phyloP scores from a whole-genome alignment of 2,797 vertebrate species.

The Ataeniobius toweri region DNA sequence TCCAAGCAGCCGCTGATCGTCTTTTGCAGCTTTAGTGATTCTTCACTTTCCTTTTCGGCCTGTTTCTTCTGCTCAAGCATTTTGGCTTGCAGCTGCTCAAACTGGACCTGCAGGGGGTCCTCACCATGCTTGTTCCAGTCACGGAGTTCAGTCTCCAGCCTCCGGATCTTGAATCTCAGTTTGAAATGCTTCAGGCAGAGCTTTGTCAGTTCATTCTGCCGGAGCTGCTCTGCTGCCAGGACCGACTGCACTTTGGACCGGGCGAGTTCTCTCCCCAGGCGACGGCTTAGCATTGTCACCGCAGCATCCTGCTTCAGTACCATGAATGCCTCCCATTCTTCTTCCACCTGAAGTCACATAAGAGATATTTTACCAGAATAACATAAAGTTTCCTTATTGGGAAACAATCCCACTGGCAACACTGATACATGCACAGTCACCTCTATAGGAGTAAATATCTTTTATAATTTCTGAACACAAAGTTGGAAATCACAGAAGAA shows the following conservation, averaged over 20 bases:
- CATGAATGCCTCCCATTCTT: conserved; percentile 73
- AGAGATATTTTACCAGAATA: background rate
- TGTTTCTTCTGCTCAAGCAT: conserved; percentile 69
- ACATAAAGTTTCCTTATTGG: too few relatives aligned
- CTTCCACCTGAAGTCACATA: conserved; percentile 54
- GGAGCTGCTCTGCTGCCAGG: conserved; percentile 55
- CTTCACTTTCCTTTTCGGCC: conserved; percentile 62
- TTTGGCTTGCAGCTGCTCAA: conserved; percentile 79
- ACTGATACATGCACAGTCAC: too few relatives aligned
- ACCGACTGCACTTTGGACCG: conserved; percentile 63
- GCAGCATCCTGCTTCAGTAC: conserved; percentile 72
- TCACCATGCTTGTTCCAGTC: conserved; percentile 53
- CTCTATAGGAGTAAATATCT: too few relatives aligned
- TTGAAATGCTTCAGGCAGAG: conserved; percentile 76
- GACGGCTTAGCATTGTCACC: conserved; percentile 57
- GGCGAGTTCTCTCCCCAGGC: conserved; percentile 65
- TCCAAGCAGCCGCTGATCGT: conserved; percentile 72
- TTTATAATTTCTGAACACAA: too few relatives aligned
- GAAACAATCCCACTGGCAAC: too few relatives aligned
- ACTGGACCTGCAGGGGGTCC: conserved; percentile 68
- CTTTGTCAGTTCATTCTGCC: conserved; percentile 49
- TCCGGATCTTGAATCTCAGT: conserved; percentile 68
- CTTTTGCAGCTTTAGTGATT: conserved; percentile 73
- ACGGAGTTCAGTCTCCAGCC: conserved; percentile 64
- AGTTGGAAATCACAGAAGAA: too few relatives aligned